Conservation (phyloP, 2,113 vertebrate genomes). For the Melanerpes aurifrons region DNA sequence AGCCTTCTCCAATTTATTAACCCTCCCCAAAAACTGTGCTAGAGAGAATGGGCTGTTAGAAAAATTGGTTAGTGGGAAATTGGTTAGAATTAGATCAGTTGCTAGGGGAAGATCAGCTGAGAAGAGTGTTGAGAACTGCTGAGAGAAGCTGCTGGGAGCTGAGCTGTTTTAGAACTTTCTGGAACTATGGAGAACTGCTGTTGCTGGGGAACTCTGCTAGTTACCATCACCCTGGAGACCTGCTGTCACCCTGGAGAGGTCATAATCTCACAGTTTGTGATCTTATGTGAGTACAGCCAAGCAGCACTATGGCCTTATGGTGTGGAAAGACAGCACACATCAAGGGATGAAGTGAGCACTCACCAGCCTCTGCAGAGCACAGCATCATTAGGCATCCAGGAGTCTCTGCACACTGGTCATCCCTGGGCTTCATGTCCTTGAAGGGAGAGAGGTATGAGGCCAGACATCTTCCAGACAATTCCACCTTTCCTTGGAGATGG, state of each 20-base stretch:
- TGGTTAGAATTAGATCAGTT: no score
- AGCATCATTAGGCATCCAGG: neutral
- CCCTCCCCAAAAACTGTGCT: neutral
- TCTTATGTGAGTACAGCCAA: neutral
- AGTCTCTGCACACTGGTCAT: neutral
- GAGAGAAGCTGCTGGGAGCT: no score
- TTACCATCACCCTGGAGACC: no score
- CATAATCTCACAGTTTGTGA: neutral
- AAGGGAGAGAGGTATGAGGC: neutral
- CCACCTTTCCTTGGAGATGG: conserved; percentile 34
- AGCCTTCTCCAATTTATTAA: neutral
- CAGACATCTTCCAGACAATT: neutral
- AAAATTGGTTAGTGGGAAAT: no score
- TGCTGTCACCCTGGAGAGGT: neutral
- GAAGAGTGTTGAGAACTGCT: no score
- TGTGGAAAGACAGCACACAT: neutral
- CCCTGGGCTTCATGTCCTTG: neutral
- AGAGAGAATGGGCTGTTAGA: no score
- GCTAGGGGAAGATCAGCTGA: no score
- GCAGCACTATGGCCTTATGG: neutral
- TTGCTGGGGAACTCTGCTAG: no score
- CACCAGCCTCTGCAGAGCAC: neutral
- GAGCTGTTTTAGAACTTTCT: no score
- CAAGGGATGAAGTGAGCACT: neutral
- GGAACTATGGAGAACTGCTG: no score